Base-by-base conservation (phyloP, 2,113 vertebrate genomes). In the Eclectus roratus region DNA sequence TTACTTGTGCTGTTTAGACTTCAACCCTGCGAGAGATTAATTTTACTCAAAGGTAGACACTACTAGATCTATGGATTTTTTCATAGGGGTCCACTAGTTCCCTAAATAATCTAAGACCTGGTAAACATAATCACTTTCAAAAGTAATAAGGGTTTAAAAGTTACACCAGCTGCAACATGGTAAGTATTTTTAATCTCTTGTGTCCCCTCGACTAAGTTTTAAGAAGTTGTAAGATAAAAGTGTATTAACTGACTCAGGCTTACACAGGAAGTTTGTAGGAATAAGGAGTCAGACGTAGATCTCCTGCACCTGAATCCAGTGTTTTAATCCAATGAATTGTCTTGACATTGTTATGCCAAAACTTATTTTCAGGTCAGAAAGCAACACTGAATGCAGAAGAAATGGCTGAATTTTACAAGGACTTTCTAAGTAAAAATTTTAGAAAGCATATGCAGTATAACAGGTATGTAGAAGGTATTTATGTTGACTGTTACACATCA, bases 361-460 rank as follows among this genome's bases (percentile, higher is more conserved):
- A 94, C 80, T 96, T 78, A 70, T 64, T 97, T 97, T 95, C 97
- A 99, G 99, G 99, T 90, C 98, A 97, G 7, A 99, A 98, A 92
- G 97, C 95, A 58, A 90, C 96, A 20, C 74, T 99, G 91, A 97
- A 74, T 94, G 98, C 98, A 74, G 99, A 99, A 91, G 99, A 99
- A 95, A 99, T 99, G 99, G 98, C 99, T 37, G 97, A 98, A 44
- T 99, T 99, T 92, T 99, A 99, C 97, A 99, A 99, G 98, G 97
- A 97, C 66, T 99, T 99, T 95, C 97, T 99, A 80, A 98, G 98
- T 88, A 98, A 96, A 97, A 99, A 99, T 97, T 98, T 97, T 64
- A 96, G 74, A 85, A 99, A 98, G 94, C 99, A 99, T 68, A 88
- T 98, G 88, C 88, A 77, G 68, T 99, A 99, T 91, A 99, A 99